Evolutionary conservation across 2,113 vertebrate species (phyloP).

Genomic region (Ictalurus furcatus): DNA sequence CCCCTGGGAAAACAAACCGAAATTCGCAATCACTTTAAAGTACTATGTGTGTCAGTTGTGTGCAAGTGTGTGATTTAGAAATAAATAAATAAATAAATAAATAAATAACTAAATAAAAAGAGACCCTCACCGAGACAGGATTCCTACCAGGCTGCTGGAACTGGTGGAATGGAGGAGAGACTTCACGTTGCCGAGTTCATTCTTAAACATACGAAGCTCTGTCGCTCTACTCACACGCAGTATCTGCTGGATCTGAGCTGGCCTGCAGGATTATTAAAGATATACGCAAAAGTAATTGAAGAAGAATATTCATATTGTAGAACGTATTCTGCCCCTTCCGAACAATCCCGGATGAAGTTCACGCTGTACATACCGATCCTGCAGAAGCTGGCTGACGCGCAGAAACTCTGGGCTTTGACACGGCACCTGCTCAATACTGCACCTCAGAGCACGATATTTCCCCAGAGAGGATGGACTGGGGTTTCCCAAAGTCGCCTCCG

Average conservation of each 20-base stretch:
- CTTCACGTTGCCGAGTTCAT: constrained; percentile 74
- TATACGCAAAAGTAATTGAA: background rate
- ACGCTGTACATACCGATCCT: constrained; percentile 51
- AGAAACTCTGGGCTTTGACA: constrained; percentile 69
- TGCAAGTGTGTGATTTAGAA: constrained; percentile 3
- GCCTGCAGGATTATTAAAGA: constrained; percentile 49
- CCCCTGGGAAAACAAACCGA: constrained; percentile 67
- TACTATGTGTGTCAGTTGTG: background rate
- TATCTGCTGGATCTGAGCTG: constrained; percentile 72
- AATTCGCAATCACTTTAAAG: background rate
- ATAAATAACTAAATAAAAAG: background rate
- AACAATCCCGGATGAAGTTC: background rate
- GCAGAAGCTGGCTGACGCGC: constrained; percentile 63
- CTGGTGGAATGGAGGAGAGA: constrained; percentile 78
- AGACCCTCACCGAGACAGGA: constrained; percentile 81
- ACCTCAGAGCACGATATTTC: constrained; percentile 82
- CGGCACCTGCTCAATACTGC: constrained; percentile 76
- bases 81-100: background rate
- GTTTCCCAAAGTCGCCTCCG: constrained; percentile 73
- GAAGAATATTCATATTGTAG: background rate
- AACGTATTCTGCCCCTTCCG: background rate
- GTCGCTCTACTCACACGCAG: constrained; percentile 72
- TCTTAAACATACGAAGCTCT: constrained; percentile 76
- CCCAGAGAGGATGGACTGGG: constrained; percentile 72
- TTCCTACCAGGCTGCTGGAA: constrained; percentile 80